Evolutionary conservation across 1,140 invertebrate genomes (phyloP), one percentile per base, ranked within the genome.

Genomic region (Agrilus planipennis): DNA sequence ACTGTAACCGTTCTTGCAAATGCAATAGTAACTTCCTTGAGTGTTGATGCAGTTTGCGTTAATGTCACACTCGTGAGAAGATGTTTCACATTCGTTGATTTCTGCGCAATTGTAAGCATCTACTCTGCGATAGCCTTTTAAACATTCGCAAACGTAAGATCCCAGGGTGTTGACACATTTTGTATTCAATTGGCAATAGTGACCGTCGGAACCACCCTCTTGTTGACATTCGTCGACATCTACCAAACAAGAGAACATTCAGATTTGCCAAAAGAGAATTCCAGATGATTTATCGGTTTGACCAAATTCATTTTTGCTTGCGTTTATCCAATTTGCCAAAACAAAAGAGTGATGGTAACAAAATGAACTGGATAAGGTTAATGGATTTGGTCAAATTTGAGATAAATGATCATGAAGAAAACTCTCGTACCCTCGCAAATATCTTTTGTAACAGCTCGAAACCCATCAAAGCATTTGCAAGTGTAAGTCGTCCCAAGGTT

Each of bases 11-110:
- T 75, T 65, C 17, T 73, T 68, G 66, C 90, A 95, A 6, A 73
- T 64, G 61, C 90, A 95, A 34, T 75, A 73, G 64, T 87, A 92
- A 43, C 80, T 83, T 27, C 89, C 90, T 41, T 76, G 74, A 20
- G 85, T 84, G 67, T 94, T 94, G 42, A 77, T 71, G 64, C 90
- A 94, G 22, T 73, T 71, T 4, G 89, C 86, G 58, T 87, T 74
- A 37, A 68, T 57, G 61, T 89, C 74, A 60, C 89, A 92, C 37
- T 68, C 62, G 61, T 86, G 79, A 36, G 70, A 69, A 16, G 74
- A 75, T 4, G 69, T 71, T 40, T 65, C 63, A 52, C 85, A 89
- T 62, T 89, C 86, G 58, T 89, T 78, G 39, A 82, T 68, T 64
- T 89, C 86, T 19, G 76, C 74, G 60, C 86, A 89, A 51, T 82